Base-by-base conservation (phyloP, 2,113 vertebrate genomes). In the Aythya baeri region DNA sequence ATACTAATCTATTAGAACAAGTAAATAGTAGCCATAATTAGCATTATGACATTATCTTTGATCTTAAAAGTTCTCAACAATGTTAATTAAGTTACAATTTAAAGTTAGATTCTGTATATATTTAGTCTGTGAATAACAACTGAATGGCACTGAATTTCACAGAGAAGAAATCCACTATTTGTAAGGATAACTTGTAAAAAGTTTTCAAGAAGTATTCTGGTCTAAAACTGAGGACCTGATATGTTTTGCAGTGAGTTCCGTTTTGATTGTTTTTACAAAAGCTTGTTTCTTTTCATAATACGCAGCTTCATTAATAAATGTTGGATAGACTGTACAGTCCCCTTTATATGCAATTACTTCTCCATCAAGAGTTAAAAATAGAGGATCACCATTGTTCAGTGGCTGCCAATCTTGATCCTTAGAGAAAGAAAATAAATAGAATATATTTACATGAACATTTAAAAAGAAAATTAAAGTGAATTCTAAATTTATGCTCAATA, bases 241-340 rank as follows among this genome's bases (percentile, higher is more conserved):
- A 36, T 97, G 94, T 62, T 96, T 97, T 44, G 98, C 99, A 15
- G 86, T 96, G 94, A 99, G 95, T 61, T 97, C 97, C 86, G 98
- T 95, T 97, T 98, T 98, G 58, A 98, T 97, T 21, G 99, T 99
- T 91, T 98, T 99, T 14, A 99, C 96, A 55, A 99, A 99, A 9
- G 99, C 99, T 98, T 99, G 99, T 72, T 99, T 98, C 97, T 99
- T 99, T 95, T 99, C 99, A 74, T 99, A 99, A 96, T 99, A 99
- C 5, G 99, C 99, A 1, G 99, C 99, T 97, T 99, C 99, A 2
- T 99, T 99, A 92, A 99, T 98, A 96, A 99, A 99, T 27, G 98
- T 98, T 11, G 99, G 99, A 65, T 99, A 99, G 68, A 99, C 98
- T 0, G 98, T 98, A 68, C 95, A 94, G 38, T 98, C 95, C 88